Evolutionary conservation across 1,140 invertebrate genomes (phyloP).

Genomic region (Cataglyphis hispanica): DNA sequence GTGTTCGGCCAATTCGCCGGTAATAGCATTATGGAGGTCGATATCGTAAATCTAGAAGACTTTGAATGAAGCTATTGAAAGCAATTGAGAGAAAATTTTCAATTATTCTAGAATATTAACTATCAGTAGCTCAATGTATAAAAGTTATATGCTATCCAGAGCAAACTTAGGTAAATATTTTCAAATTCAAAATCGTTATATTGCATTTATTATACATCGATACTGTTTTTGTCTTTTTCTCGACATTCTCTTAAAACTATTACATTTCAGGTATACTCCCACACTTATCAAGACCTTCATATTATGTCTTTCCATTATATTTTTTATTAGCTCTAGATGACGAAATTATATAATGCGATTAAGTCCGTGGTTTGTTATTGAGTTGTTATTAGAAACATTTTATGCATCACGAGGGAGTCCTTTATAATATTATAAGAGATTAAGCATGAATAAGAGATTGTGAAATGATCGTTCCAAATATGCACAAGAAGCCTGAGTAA

Average conservation of each 20-base stretch:
- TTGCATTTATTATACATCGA: background rate
- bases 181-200: conserved; percentile 16
- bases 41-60: conserved; percentile 90
- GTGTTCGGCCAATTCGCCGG: conserved; percentile 93
- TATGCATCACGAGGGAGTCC: conserved; percentile 16
- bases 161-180: conserved; percentile 68
- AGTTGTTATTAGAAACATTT: conserved; percentile 28
- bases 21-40: conserved; percentile 90
- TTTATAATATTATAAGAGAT: conserved; percentile 1
- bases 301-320: conserved; percentile 70
- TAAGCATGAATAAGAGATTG: conserved; percentile 20
- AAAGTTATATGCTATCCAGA: conserved; percentile 65
- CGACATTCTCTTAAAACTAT: background rate
- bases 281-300: conserved; percentile 47
- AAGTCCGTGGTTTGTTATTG: conserved; percentile 41
- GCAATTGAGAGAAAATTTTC: conserved; percentile 74
- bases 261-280: conserved; percentile 54
- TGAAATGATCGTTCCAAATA: background rate
- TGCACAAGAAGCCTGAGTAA: background rate
- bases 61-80: conserved; percentile 62
- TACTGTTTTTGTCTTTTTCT: background rate
- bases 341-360: conserved; percentile 31
- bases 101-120: conserved; percentile 75
- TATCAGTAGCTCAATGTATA: conserved; percentile 73
- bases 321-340: conserved; percentile 58